These are phyloP conservation scores for Cichlasoma orientale DNA, from an alignment of 2,797 vertebrate species.

Conservation along the genomic window DNA sequence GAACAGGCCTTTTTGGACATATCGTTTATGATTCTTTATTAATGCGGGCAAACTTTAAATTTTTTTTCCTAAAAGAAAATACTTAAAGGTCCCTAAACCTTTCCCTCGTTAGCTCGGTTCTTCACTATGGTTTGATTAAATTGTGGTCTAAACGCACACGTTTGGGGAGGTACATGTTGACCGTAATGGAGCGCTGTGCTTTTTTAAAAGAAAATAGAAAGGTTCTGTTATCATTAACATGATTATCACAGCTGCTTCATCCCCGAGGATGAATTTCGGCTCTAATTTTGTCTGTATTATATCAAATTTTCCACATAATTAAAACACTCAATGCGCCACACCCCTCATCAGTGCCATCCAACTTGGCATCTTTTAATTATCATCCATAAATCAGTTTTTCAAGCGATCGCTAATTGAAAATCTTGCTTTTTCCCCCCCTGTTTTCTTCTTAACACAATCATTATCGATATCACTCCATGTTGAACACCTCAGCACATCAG, in stretches of 20 bases:
- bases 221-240: neutral
- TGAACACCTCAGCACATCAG: slow-evolving; percentile 50
- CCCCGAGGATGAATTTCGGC: slow-evolving; percentile 3
- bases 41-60: neutral
- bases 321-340: slow-evolving; percentile 32
- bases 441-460: neutral
- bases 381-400: slow-evolving; percentile 10
- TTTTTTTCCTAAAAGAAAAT: neutral
- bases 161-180: neutral
- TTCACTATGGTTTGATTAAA: neutral
- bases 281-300: slow-evolving; percentile 17
- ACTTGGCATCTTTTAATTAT: slow-evolving; percentile 37
- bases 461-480: slow-evolving; percentile 21
- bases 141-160: neutral
- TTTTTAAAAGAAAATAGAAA: neutral
- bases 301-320: slow-evolving; percentile 33
- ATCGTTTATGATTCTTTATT: neutral
- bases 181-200: neutral
- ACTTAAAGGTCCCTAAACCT: neutral
- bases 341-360: slow-evolving; percentile 32
- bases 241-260: slow-evolving; percentile 1
- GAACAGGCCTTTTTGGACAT: slow-evolving; percentile 20
- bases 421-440: neutral
- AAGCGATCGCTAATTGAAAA: slow-evolving; percentile 14
- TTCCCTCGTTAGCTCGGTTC: neutral